These are phyloP conservation scores for Rhodeus uyekii DNA, from an alignment of 2,797 vertebrate species.

Conservation along the genomic window DNA sequence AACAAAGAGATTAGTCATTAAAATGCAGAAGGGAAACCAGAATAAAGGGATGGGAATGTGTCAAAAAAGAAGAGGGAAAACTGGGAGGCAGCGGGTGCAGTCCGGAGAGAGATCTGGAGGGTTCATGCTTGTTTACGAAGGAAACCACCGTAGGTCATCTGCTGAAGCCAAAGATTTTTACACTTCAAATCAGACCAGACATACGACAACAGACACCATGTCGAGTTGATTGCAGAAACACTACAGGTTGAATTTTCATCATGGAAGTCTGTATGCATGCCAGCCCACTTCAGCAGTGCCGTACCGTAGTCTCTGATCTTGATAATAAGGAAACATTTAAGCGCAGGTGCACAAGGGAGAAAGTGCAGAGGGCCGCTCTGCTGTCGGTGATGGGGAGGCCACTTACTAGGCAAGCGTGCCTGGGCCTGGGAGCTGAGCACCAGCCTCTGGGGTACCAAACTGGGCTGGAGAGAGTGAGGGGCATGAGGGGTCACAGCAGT, in stretches of 20 bases:
- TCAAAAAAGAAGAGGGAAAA: constrained; percentile 51
- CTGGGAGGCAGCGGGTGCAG: constrained; percentile 63
- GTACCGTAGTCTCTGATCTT: constrained; percentile 66
- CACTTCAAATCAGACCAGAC: neutral
- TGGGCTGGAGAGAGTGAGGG: constrained; percentile 87
- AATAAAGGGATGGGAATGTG: constrained; percentile 54
- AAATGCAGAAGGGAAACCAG: constrained; percentile 22
- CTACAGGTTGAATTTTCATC: neutral
- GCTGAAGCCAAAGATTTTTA: constrained; percentile 67
- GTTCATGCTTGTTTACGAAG: constrained; percentile 23
- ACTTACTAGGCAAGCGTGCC: constrained; percentile 99
- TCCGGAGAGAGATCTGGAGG: constrained; percentile 54
- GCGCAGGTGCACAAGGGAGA: constrained; percentile 63
- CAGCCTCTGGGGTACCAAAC: constrained; percentile 93
- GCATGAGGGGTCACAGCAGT: constrained; percentile 71
- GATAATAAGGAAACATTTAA: constrained; percentile 54
- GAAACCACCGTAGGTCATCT: constrained; percentile 69
- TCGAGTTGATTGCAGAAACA: neutral
- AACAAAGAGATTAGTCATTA: constrained; percentile 72
- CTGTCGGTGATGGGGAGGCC: constrained; percentile 77
- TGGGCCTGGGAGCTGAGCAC: constrained; percentile 97
- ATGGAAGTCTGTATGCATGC: neutral
- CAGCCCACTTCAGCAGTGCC: constrained; percentile 72
- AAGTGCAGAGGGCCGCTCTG: constrained; percentile 67
- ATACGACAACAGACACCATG: neutral